Base-by-base conservation (phyloP, 1,140 invertebrate species). In the Orchestia grillus region DNA sequence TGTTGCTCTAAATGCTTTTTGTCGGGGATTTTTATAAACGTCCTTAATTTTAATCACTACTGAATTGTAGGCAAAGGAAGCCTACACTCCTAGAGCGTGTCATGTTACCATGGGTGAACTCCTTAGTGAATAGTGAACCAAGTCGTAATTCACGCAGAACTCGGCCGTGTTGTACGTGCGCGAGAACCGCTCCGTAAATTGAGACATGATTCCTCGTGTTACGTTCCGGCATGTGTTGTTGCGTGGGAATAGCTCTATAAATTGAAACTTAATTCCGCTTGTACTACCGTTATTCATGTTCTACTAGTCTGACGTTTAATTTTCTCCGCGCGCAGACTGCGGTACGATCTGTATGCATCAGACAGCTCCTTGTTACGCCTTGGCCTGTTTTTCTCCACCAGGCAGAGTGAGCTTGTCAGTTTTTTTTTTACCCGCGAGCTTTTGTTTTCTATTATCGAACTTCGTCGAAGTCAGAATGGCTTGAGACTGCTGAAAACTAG, bases 351-450 rank as follows among this genome's bases (percentile, higher is more conserved):
- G 62, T 77, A 77, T 77, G 62, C 62, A 77, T 77, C 62, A 36
- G 62, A 77, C 62, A 77, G 62, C 62, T 77, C 62, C 62, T 77
- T 77, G 62, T 77, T 77, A 77, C 62, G 62, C 62, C 47, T 53
- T 53, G 19, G 47, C 47, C 62, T 77, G 47, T 77, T 77, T 77
- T 77, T 77, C 62, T 77, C 62, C 62, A 28, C 62, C 3, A 77
- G 62, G 15, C 62, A 77, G 62, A 77, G 11, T 53, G 15, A 36
- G 62, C 62, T 77, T 77, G 62, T 36, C 62, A 77, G 62, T 8
- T 36, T 77, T 28, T 36, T 53, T 77, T 77, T 77, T 77, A 3
- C 62, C 28, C 62, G 1, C 28, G 11, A 77, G 62, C 62, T 77
- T 77, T 77, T 77, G 62, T 77, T 77, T 77, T 36, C 62, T 77